Evolutionary conservation across 2,113 vertebrate genomes (phyloP).

Genomic region (Eolophus roseicapilla): DNA sequence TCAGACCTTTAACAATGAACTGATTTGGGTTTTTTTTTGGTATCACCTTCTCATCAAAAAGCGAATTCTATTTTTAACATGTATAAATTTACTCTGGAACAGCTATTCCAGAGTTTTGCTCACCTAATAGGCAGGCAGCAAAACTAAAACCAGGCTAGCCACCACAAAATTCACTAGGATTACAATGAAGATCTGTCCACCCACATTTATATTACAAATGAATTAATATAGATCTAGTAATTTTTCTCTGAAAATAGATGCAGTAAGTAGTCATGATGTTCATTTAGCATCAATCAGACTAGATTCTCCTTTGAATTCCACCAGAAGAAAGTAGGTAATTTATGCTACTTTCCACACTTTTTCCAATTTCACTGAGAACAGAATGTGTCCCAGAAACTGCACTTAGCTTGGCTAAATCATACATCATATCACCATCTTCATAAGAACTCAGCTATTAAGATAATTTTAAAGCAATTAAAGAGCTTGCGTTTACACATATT

Average conservation of each 20-base stretch:
- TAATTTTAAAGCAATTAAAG: background rate
- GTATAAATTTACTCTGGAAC: background rate
- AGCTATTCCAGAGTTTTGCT: background rate
- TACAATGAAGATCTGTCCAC: background rate
- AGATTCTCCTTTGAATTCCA: background rate
- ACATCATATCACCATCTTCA: background rate
- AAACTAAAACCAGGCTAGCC: background rate
- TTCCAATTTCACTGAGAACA: background rate
- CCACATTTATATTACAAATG: background rate
- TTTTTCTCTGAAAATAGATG: constrained; percentile 15
- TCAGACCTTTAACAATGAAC: background rate
- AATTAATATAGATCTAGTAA: background rate
- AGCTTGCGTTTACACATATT: background rate
- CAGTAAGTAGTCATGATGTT: background rate
- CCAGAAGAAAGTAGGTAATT: background rate
- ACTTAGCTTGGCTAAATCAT: background rate
- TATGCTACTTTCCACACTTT: background rate
- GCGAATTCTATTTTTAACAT: background rate
- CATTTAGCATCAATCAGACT: background rate
- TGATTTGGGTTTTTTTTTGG: background rate
- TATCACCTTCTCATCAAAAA: background rate
- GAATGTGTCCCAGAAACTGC: background rate
- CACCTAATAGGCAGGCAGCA: background rate
- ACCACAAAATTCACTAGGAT: background rate
- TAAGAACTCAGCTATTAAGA: background rate